Conservation (phyloP, 2,888 invertebrate species). For the Caenorhabditis sp. region DNA sequence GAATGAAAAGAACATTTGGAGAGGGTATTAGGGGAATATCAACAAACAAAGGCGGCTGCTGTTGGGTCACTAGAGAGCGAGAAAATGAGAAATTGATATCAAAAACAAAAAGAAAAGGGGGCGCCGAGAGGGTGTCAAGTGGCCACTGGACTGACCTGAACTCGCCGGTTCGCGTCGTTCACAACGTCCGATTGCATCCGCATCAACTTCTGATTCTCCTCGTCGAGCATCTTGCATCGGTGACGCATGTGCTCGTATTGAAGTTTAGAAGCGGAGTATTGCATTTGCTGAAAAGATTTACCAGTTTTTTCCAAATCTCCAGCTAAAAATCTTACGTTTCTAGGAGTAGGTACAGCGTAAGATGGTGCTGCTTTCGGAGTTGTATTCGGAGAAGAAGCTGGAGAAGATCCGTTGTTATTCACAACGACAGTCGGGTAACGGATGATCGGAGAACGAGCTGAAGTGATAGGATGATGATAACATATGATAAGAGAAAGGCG, state of each 20-base stretch:
- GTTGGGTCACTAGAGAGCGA: conserved; percentile 1
- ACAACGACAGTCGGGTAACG: conserved; percentile 68
- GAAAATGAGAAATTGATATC: conserved; percentile 37
- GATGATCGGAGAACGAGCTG: conserved; percentile 65
- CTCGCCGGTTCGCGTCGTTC: conserved; percentile 74
- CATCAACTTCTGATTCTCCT: conserved; percentile 77
- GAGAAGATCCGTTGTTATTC: conserved; percentile 24
- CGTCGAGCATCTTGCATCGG: conserved; percentile 72
- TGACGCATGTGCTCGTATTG: conserved; percentile 70
- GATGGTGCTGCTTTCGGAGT: conserved; percentile 44
- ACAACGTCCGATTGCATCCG: conserved; percentile 74
- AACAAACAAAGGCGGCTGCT: conserved; percentile 23
- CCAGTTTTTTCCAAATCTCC: too few species aligned
- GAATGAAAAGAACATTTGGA: conserved; percentile 28
- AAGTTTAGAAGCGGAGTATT: conserved; percentile 64
- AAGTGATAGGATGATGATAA: conserved; percentile 8
- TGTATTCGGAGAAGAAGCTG: conserved; percentile 5
- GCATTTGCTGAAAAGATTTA: conserved; percentile 36
- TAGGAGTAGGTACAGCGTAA: conserved; percentile 55
- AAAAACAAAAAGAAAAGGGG: conserved; percentile 14
- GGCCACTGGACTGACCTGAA: conserved; percentile 69
- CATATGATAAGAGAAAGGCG: neutral
- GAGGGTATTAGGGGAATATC: conserved; percentile 8
- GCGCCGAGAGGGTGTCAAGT: conserved; percentile 1
- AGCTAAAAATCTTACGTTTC: too few species aligned